Conservation (phyloP, 2,888 invertebrate genomes). For the Ectropis crepuscularia region DNA sequence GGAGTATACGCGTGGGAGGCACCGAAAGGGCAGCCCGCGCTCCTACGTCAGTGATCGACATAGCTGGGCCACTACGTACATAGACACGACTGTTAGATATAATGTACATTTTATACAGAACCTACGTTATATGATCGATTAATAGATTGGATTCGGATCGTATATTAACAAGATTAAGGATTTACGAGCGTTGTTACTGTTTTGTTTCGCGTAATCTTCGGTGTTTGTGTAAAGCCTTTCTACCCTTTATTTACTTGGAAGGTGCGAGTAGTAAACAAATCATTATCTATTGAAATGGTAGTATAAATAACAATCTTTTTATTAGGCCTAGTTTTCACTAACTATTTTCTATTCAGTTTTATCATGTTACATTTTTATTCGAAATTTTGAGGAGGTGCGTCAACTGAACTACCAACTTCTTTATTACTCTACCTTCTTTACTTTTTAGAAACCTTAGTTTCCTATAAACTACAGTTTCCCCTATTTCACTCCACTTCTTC, state of each 20-base stretch:
- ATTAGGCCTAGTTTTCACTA: too few species aligned
- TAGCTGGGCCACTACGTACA: slow-evolving; percentile 21
- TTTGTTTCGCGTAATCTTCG: slow-evolving; percentile 2
- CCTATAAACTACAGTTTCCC: too few species aligned
- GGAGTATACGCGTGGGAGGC: slow-evolving; percentile 64
- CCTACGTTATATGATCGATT: slow-evolving; percentile 32
- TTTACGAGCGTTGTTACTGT: slow-evolving; percentile 23
- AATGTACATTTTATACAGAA: slow-evolving; percentile 14
- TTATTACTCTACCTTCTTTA: too few species aligned
- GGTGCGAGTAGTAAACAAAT: too few species aligned
- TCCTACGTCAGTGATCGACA: slow-evolving; percentile 71
- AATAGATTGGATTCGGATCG: slow-evolving; percentile 29
- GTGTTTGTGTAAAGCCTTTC: neutral
- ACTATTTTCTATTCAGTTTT: too few species aligned
- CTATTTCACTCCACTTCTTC: too few species aligned
- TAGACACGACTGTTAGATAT: slow-evolving; percentile 21
- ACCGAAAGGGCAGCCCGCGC: slow-evolving; percentile 68
- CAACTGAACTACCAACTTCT: too few species aligned
- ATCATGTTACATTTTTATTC: too few species aligned
- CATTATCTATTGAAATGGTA: too few species aligned
- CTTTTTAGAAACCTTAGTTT: too few species aligned
- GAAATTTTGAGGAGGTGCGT: too few species aligned
- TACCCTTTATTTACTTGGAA: neutral
- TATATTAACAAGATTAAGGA: slow-evolving; percentile 41
- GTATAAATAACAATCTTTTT: too few species aligned